Evolutionary conservation across 2,797 vertebrate species (phyloP).

Genomic region (Falco columbarius): DNA sequence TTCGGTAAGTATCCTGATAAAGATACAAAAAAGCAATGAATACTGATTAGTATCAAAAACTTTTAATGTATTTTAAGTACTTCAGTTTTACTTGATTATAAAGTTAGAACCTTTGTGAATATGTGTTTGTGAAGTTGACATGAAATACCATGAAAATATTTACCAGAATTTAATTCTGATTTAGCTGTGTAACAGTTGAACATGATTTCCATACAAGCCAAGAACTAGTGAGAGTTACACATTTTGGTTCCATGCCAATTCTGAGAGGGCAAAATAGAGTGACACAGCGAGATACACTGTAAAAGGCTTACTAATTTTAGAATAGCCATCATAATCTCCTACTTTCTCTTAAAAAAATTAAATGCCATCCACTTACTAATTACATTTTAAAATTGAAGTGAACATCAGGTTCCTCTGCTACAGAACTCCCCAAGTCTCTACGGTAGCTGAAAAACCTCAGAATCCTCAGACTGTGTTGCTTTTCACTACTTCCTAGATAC

Average conservation of each 20-base stretch:
- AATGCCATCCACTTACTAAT: not conserved
- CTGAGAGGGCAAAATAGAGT: not conserved
- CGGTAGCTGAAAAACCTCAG: not conserved
- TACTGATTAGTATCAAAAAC: not conserved
- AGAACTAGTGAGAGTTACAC: not conserved
- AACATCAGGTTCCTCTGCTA: not conserved
- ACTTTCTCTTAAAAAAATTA: not conserved
- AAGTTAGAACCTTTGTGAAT: not conserved
- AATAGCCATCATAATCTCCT: not conserved
- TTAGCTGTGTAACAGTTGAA: not conserved
- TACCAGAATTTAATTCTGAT: not conserved
- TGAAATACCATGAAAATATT: not conserved
- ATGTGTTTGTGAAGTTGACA: not conserved
- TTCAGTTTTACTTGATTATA: not conserved
- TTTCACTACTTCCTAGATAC: not conserved
- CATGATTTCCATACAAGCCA: not conserved
- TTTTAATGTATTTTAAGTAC: not conserved
- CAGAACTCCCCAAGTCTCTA: not conserved
- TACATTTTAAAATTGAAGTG: not conserved
- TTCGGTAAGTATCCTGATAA: constrained; percentile 90
- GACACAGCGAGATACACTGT: not conserved
- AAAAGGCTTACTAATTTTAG: not conserved
- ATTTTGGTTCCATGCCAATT: not conserved
- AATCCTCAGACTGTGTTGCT: not conserved
- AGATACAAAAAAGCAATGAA: not conserved